phyloP scores from a whole-genome alignment of 2,888 invertebrate genomes.

The Tortrix viridana region DNA sequence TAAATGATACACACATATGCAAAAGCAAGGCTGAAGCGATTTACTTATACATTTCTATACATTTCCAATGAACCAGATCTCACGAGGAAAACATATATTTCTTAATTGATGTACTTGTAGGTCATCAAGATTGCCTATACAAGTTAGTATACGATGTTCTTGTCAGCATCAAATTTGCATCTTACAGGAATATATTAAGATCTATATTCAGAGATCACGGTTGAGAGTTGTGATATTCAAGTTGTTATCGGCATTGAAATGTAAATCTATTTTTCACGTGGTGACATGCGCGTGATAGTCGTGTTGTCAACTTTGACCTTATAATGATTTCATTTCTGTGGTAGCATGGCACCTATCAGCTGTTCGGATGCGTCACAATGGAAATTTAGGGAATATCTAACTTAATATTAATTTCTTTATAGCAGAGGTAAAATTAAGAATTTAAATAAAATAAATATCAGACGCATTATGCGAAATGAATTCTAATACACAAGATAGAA shows the following conservation, averaged over 20 bases:
- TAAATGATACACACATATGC: too few species aligned
- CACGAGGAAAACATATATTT: slow-evolving; percentile 2
- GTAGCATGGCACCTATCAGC: neutral
- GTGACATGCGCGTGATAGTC: neutral
- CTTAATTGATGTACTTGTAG: slow-evolving; percentile 27
- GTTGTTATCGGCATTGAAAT: neutral
- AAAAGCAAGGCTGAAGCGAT: too few species aligned
- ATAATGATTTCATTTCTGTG: neutral
- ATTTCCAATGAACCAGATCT: neutral
- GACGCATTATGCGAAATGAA: too few species aligned
- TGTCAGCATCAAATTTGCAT: too few species aligned
- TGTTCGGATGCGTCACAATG: neutral
- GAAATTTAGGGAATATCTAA: neutral
- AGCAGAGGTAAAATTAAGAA: too few species aligned
- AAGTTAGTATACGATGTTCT: neutral
- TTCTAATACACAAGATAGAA: too few species aligned
- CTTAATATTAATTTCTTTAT: too few species aligned
- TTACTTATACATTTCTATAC: neutral
- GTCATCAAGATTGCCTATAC: slow-evolving; percentile 28
- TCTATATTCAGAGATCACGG: too few species aligned
- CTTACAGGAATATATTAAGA: too few species aligned
- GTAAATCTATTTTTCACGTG: slow-evolving; percentile 1
- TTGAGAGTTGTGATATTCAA: neutral
- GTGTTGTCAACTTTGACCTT: slow-evolving; percentile 1
- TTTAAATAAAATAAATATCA: too few species aligned